Evolutionary conservation across 1,140 invertebrate genomes (phyloP).

Genomic region (Drosophila navojoa): DNA sequence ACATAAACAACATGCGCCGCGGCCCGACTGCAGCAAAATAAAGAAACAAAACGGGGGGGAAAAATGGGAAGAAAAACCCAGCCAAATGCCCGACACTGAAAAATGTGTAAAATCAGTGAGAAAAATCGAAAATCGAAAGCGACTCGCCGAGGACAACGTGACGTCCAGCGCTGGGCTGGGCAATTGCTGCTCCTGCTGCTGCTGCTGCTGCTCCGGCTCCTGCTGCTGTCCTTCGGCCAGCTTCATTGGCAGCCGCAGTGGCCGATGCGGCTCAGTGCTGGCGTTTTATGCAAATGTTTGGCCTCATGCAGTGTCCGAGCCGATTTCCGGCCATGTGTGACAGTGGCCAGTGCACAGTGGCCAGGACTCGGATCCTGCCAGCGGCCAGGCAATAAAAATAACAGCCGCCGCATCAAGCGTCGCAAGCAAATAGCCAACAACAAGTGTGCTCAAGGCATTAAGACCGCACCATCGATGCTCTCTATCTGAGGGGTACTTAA

Average conservation of each 20-base stretch:
- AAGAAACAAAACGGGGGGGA: background rate
- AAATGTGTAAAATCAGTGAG: slow-evolving; percentile 78
- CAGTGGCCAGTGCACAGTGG: slow-evolving; percentile 52
- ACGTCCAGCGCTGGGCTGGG: background rate
- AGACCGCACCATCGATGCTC: no score
- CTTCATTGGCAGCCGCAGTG: slow-evolving; percentile 9
- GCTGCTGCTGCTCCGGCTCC: background rate
- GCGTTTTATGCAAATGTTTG: slow-evolving; percentile 80
- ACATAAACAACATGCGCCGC: slow-evolving; percentile 79
- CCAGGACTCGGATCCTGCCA: slow-evolving; percentile 6
- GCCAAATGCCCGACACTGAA: slow-evolving; percentile 67
- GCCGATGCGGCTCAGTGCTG: slow-evolving; percentile 31
- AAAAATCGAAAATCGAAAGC: slow-evolving; percentile 76
- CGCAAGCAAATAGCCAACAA: slow-evolving; percentile 47
- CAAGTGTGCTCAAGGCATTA: background rate
- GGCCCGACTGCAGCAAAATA: slow-evolving; percentile 15
- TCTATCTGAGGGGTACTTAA: no score
- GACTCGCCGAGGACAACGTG: background rate
- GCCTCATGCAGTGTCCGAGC: slow-evolving; percentile 73
- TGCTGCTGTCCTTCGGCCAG: slow-evolving; percentile 11
- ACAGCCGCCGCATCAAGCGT: slow-evolving; percentile 34
- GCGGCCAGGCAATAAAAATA: slow-evolving; percentile 68
- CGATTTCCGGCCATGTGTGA: slow-evolving; percentile 79
- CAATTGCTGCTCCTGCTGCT: background rate
- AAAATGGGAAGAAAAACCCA: slow-evolving; percentile 1